Conservation (phyloP, 2,888 invertebrate genomes). For the Elegia similella region DNA sequence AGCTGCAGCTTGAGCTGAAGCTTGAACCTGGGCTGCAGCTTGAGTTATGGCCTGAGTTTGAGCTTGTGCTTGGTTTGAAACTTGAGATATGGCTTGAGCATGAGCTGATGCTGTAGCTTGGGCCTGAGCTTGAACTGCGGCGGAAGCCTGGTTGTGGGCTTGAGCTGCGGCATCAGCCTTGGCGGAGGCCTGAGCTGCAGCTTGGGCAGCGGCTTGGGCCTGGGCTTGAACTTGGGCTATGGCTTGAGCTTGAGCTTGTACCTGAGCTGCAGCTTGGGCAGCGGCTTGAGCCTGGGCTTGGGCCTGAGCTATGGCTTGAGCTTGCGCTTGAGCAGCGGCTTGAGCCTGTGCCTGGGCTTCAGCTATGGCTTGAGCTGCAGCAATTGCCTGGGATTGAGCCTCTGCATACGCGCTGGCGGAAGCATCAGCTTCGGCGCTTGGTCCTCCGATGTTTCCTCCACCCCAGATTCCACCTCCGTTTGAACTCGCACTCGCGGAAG, state of each 20-base stretch:
- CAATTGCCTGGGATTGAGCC: slow-evolving; percentile 25
- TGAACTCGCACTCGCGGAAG: slow-evolving; percentile 20
- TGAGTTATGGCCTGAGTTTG: too few relatives aligned
- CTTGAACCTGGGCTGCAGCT: slow-evolving; percentile 12
- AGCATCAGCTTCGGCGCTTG: background rate
- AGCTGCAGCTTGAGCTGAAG: too few relatives aligned
- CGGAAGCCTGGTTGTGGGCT: background rate
- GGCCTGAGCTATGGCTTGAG: slow-evolving; percentile 12
- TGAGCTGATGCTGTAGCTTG: too few relatives aligned
- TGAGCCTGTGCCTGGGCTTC: slow-evolving; percentile 20
- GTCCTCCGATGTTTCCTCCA: background rate
- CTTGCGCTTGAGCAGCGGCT: slow-evolving; percentile 17
- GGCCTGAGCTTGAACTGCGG: too few relatives aligned
- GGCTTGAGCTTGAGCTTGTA: slow-evolving; percentile 22
- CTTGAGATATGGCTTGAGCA: background rate
- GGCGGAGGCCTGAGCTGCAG: slow-evolving; percentile 1
- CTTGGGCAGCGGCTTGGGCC: slow-evolving; percentile 9
- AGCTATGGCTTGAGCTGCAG: slow-evolving; percentile 25
- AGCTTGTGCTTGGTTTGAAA: too few relatives aligned
- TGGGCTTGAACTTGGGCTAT: slow-evolving; percentile 22
- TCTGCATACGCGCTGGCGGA: slow-evolving; percentile 17
- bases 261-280: slow-evolving; percentile 23
- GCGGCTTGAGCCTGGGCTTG: slow-evolving; percentile 25
- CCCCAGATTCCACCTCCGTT: slow-evolving; percentile 15
- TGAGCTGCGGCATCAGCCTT: background rate